A percentile compares a stretch with the other conserved stretches of the same genome.
phyloP scores from a whole-genome alignment of 2,113 vertebrate genomes.

The Sturnus vulgaris region DNA sequence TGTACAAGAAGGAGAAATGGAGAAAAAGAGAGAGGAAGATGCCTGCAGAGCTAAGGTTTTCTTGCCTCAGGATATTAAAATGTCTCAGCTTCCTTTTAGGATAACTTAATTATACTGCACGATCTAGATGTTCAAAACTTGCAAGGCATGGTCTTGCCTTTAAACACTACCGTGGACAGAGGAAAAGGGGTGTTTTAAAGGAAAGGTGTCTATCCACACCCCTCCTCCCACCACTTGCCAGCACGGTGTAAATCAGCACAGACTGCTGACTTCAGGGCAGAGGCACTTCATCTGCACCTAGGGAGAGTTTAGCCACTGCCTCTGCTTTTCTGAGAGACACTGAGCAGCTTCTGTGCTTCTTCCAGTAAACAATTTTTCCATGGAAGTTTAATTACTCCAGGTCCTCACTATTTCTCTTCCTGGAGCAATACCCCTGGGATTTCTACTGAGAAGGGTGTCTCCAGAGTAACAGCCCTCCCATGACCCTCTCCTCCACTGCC shows the following conservation, averaged over 20 bases:
- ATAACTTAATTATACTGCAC: constrained; percentile 38
- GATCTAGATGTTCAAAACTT: constrained; percentile 61
- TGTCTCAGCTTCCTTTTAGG: constrained; percentile 51
- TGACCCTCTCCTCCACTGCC: neutral
- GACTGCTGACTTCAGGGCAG: neutral
- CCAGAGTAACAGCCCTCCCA: constrained; percentile 34
- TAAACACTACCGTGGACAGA: neutral
- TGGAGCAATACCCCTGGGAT: neutral
- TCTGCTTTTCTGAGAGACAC: neutral
- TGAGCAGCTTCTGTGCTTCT: neutral
- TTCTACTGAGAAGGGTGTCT: constrained; percentile 9
- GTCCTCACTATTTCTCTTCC: neutral
- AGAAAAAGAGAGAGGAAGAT: constrained; percentile 10
- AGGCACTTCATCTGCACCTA: neutral
- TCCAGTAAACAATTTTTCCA: constrained; percentile 30
- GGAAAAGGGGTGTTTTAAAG: constrained; percentile 31
- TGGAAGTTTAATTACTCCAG: constrained; percentile 28
- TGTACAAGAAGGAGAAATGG: constrained; percentile 1
- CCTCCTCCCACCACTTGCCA: neutral
- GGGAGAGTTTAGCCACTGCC: neutral
- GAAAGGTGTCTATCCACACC: neutral
- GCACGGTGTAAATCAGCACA: neutral
- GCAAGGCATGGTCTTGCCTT: constrained; percentile 11
- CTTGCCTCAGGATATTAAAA: constrained; percentile 54
- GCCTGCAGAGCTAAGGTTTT: neutral